These are phyloP conservation scores for Drosophila erecta DNA, from an alignment of 1,140 invertebrate genomes.

Conservation along the genomic window DNA sequence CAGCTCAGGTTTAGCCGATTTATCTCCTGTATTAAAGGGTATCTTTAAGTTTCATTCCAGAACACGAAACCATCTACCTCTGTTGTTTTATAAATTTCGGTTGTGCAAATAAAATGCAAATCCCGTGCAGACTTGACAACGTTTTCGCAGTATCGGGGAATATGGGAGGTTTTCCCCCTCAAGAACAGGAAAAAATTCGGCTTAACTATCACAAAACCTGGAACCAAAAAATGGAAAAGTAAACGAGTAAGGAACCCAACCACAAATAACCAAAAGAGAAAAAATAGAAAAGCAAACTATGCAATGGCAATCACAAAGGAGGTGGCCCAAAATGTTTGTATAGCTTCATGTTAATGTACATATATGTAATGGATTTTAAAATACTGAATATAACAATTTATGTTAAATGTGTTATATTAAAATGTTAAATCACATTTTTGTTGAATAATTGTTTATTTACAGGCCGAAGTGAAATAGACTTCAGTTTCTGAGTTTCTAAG, in stretches of 20 bases:
- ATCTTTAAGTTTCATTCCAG: not conserved
- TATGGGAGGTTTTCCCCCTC: slow-evolving; percentile 9
- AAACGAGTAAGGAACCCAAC: slow-evolving; percentile 16
- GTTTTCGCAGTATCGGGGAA: slow-evolving; percentile 28
- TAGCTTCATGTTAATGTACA: too few species aligned
- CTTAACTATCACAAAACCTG: slow-evolving; percentile 53
- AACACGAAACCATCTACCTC: not conserved
- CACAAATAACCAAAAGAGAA: slow-evolving; percentile 17
- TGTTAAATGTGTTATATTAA: too few species aligned
- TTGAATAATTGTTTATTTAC: too few species aligned
- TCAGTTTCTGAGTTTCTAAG: too few species aligned
- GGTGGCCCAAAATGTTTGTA: slow-evolving; percentile 11
- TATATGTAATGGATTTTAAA: not conserved
- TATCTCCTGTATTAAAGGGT: not conserved
- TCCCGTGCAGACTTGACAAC: slow-evolving; percentile 71
- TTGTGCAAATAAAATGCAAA: slow-evolving; percentile 65
- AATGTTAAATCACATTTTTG: too few species aligned
- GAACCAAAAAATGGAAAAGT: slow-evolving; percentile 29
- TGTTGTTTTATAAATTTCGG: slow-evolving; percentile 24
- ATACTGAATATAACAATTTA: not conserved
- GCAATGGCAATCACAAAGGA: slow-evolving; percentile 26
- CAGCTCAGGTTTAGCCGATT: too few species aligned
- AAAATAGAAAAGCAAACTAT: slow-evolving; percentile 38
- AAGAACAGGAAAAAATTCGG: slow-evolving; percentile 54
- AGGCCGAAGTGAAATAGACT: too few species aligned